phyloP scores from a whole-genome alignment of 2,113 vertebrate genomes.

The Cathartes aura region DNA sequence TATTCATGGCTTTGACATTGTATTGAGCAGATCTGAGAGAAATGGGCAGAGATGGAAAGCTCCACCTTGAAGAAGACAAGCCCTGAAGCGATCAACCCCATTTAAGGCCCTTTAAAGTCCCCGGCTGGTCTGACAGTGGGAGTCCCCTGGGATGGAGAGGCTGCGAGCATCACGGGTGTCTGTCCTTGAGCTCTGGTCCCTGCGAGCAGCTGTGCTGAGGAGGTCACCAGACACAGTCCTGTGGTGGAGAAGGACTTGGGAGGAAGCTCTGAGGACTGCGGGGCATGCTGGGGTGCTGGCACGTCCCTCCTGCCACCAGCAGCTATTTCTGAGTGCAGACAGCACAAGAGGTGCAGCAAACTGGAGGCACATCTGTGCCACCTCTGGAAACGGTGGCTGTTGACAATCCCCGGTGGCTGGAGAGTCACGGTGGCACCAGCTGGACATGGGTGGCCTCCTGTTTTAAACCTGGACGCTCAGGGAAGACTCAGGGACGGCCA shows the following conservation, averaged over 20 bases:
- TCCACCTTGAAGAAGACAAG: neutral
- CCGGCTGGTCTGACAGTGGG: rapidly evolving
- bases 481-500: rapidly evolving
- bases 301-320: neutral
- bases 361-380: neutral
- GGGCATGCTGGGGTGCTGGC: neutral
- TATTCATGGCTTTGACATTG: neutral
- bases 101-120: neutral
- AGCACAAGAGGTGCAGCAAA: neutral
- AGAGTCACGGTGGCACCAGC: neutral
- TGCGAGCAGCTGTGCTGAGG: neutral
- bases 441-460: neutral
- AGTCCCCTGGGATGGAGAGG: neutral
- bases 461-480: neutral
- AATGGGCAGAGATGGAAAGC: neutral
- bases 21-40: neutral
- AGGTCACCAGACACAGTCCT: neutral
- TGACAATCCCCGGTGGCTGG: rapidly evolving
- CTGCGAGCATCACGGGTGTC: too few relatives aligned
- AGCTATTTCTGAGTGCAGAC: neutral
- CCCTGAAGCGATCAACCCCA: neutral
- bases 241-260: neutral
- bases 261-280: neutral
- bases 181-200: neutral
- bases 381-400: neutral